A percentile compares a stretch with the other conserved stretches of the same genome.
phyloP scores from a whole-genome alignment of 2,797 vertebrate species.

The Chiloscyllium punctatum region DNA sequence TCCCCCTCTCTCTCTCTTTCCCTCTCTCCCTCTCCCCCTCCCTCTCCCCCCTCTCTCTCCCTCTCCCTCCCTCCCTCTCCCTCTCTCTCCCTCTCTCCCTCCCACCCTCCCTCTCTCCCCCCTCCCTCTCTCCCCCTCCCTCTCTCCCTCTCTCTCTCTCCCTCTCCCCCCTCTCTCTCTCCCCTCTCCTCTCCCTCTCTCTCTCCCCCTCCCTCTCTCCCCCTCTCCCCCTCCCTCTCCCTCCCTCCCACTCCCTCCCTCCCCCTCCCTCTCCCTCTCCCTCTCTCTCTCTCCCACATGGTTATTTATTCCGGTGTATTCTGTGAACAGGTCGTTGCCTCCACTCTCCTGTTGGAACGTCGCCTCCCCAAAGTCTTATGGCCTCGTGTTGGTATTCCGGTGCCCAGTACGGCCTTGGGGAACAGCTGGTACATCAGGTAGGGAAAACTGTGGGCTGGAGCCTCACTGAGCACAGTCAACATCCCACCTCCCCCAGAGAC shows the following conservation, averaged over 20 bases:
- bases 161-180: fast-evolving
- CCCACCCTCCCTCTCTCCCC: neutral
- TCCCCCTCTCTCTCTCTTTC: neutral
- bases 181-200: neutral
- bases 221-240: slow-evolving; percentile 24
- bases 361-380: too few relatives aligned
- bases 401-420: too few relatives aligned
- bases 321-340: too few relatives aligned
- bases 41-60: neutral
- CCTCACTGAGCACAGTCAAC: too few relatives aligned
- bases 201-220: too few relatives aligned
- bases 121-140: neutral
- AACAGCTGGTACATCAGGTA: too few relatives aligned
- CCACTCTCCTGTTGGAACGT: too few relatives aligned
- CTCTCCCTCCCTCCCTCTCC: neutral
- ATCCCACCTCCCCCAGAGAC: too few relatives aligned
- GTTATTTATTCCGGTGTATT: too few relatives aligned
- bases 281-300: neutral
- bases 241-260: neutral
- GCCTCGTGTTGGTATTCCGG: too few relatives aligned
- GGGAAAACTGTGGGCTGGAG: too few relatives aligned
- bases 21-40: neutral
- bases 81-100: neutral
- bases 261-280: neutral
- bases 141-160: too few relatives aligned